Percentiles rank a stretch among this genome's conserved stretches.
Evolutionary conservation across 2,888 invertebrate species (phyloP).

Genomic region (Tenthredo scrophulariae): DNA sequence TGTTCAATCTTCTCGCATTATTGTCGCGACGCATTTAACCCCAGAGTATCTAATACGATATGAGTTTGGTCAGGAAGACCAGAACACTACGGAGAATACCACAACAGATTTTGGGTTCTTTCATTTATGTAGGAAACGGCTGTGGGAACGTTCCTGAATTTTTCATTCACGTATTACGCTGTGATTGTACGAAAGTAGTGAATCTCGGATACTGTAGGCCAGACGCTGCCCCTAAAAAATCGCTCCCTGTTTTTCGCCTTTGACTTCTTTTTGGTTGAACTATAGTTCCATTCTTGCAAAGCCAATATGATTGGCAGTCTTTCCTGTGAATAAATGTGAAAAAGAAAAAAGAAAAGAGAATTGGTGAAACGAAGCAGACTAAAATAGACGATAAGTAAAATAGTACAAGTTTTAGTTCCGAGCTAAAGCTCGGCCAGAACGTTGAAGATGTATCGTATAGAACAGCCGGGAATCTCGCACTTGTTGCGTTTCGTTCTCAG

Average conservation of each 20-base stretch:
- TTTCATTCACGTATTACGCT: not conserved
- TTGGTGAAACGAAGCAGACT: not conserved
- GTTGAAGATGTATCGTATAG: constrained; percentile 26
- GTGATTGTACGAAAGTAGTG: not conserved
- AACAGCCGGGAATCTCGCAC: constrained; percentile 25
- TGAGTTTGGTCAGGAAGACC: not conserved
- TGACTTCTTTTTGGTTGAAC: not conserved
- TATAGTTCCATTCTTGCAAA: not conserved
- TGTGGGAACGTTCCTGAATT: not conserved
- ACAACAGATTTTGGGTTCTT: not conserved
- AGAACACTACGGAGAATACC: not conserved
- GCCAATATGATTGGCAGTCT: not conserved
- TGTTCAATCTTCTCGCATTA: not conserved
- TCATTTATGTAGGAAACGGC: not conserved
- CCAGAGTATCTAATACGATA: not conserved
- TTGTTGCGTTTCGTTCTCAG: constrained; percentile 44
- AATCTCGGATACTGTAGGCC: not conserved
- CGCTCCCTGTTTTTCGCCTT: not conserved
- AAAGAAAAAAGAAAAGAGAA: not conserved
- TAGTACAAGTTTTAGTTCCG: constrained; percentile 12
- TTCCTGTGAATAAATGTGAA: not conserved
- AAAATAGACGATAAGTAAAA: not conserved
- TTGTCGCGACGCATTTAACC: not conserved
- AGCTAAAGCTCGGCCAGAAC: not conserved
- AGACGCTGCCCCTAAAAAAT: not conserved